Conservation (phyloP, 2,888 invertebrate genomes). For the Hymenopus coronatus region DNA sequence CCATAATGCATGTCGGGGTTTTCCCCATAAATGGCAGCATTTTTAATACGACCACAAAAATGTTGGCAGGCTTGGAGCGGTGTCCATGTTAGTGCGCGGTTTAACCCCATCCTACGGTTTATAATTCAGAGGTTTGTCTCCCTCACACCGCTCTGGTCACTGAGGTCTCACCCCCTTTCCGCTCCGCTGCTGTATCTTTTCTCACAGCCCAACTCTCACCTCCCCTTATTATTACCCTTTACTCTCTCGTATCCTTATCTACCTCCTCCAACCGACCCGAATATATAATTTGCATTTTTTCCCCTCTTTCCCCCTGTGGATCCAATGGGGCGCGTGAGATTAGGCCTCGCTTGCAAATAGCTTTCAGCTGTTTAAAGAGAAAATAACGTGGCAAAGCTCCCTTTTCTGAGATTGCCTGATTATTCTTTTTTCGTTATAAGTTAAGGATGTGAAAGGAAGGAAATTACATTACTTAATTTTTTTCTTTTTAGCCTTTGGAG, state of each 20-base stretch:
- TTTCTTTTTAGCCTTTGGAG: background rate
- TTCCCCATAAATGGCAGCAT: background rate
- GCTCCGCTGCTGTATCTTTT: constrained; percentile 27
- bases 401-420: constrained; percentile 15
- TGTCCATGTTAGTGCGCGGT: background rate
- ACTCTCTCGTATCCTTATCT: constrained; percentile 24
- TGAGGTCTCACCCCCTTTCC: constrained; percentile 36
- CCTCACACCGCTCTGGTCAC: background rate
- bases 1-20: background rate
- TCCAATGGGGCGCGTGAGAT: constrained; percentile 26
- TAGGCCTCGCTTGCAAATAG: constrained; percentile 17
- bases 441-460: background rate
- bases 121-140: background rate
- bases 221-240: constrained; percentile 39
- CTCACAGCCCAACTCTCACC: constrained; percentile 46
- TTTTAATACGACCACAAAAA: background rate
- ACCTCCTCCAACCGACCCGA: constrained; percentile 17
- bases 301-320: background rate
- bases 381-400: constrained; percentile 14
- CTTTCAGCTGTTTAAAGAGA: constrained; percentile 24
- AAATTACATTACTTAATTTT: constrained; percentile 26
- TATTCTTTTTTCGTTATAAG: constrained; percentile 4
- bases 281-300: constrained; percentile 20
- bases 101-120: background rate
- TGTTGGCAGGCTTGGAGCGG: background rate